Evolutionary conservation across 2,888 invertebrate species (phyloP), one percentile per base, ranked within the genome.

Genomic region (Nomada flava): DNA sequence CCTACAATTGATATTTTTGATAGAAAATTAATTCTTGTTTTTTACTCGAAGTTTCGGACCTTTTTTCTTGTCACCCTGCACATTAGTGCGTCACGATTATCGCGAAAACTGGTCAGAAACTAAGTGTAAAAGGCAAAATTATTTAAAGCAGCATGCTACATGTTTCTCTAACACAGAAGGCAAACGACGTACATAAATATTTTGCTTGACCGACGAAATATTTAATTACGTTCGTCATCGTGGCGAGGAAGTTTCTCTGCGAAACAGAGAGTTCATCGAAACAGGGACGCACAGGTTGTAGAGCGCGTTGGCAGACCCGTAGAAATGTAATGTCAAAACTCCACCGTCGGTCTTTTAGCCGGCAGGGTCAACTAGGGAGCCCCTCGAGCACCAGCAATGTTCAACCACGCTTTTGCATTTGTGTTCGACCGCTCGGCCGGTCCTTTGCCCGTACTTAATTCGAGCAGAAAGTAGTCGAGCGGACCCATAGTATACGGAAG

Each of bases 391-490:
- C 64, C 71, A 57, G 68, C 73, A 65, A 82, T 77, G 77, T 78
- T 74, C 82, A 71, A 82, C 60, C 88, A 73, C 79, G 64, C 89
- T 88, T 79, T 85, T 83, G 85, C 87, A 87, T 88, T 89, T 82
- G 88, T 84, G 83, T 84, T 85, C 79, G 89, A 76, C 85, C 87
- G 84, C 78, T 84, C 82, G 82, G 75, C 83, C 88, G 79, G 71
- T 85, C 88, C 87, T 86, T 86, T 88, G 84, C 81, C 85, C 86
- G 88, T 86, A 89, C 91, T 91, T 91, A 91, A 91, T 91, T 91
- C 91, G 89, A 90, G 91, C 88, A 91, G 91, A 91, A 91, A 91
- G 91, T 90, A 90, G 90, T 89, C 88, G 90, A 88, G 87, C 89
- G 90, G 86, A 84, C 84, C 81, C 89, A 86, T 85, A 85, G 89